phyloP scores from a whole-genome alignment of 2,888 invertebrate species.

The Poecilobothrus nobilitatus region DNA sequence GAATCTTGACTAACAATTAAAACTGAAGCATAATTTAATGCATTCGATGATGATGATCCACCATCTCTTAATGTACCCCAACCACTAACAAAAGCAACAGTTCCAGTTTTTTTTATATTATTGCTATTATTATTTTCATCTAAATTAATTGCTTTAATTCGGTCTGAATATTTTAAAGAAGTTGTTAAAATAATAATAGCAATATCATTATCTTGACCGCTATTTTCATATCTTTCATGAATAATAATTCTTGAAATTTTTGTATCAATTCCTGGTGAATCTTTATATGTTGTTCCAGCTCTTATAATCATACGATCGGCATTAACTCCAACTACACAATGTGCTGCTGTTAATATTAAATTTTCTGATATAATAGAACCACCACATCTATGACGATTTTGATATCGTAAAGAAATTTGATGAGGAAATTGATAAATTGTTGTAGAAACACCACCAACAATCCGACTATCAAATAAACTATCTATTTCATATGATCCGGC shows the following conservation, averaged over 20 bases:
- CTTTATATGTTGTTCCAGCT: slow-evolving; percentile 36
- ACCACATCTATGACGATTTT: slow-evolving; percentile 43
- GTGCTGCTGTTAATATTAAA: slow-evolving; percentile 43
- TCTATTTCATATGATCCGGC: not conserved
- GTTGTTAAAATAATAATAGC: slow-evolving; percentile 32
- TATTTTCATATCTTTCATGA: slow-evolving; percentile 33
- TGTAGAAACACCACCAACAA: slow-evolving; percentile 43
- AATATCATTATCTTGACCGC: slow-evolving; percentile 40
- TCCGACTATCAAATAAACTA: slow-evolving; percentile 31
- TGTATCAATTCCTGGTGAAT: slow-evolving; percentile 37
- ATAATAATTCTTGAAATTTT: slow-evolving; percentile 32
- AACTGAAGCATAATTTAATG: slow-evolving; percentile 11
- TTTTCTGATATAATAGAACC: slow-evolving; percentile 38
- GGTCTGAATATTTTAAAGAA: not conserved
- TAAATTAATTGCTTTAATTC: slow-evolving; percentile 1
- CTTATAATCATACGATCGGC: slow-evolving; percentile 33
- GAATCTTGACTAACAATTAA: not conserved
- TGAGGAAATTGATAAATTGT: slow-evolving; percentile 42
- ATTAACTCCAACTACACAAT: slow-evolving; percentile 34
- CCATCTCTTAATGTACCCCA: slow-evolving; percentile 12
- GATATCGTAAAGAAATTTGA: slow-evolving; percentile 43
- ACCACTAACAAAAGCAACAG: slow-evolving; percentile 11
- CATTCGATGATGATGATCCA: not conserved
- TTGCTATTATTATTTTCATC: not conserved
- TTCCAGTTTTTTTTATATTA: not conserved